Conservation (phyloP, 2,888 invertebrate species). For the Leucania comma region DNA sequence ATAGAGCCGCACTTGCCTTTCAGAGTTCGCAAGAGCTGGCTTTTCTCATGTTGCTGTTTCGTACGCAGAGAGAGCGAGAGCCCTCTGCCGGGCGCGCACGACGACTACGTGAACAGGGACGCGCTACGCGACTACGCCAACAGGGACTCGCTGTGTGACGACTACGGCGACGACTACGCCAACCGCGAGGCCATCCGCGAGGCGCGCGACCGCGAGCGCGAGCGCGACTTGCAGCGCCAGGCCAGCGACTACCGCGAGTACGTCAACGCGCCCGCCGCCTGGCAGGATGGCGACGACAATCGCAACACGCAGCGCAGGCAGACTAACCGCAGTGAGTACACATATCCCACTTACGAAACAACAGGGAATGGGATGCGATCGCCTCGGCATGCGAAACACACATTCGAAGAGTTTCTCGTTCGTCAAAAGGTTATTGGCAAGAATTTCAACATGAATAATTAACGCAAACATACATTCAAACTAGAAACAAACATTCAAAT, state of each 20-base stretch:
- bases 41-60: slow-evolving; percentile 89
- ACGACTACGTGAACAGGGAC: slow-evolving; percentile 88
- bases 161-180: slow-evolving; percentile 89
- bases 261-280: slow-evolving; percentile 86
- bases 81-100: slow-evolving; percentile 83
- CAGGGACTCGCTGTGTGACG: slow-evolving; percentile 86
- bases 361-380: too few relatives aligned
- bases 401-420: too few relatives aligned
- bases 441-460: background rate
- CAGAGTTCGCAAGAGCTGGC: slow-evolving; percentile 85
- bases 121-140: slow-evolving; percentile 87
- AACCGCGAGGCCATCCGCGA: slow-evolving; percentile 89
- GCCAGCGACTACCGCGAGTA: slow-evolving; percentile 87
- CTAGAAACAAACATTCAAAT: background rate
- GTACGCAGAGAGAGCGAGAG: slow-evolving; percentile 89
- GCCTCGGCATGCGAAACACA: too few relatives aligned
- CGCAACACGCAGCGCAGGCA: slow-evolving; percentile 85
- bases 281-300: slow-evolving; percentile 85
- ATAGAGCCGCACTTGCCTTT: slow-evolving; percentile 79
- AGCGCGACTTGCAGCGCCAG: slow-evolving; percentile 78
- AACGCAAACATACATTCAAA: background rate
- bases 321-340: slow-evolving; percentile 78
- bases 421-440: too few relatives aligned
- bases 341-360: too few relatives aligned
- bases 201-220: slow-evolving; percentile 84